phyloP scores from a whole-genome alignment of 2,113 vertebrate species.

The Thomomys bottae region DNA sequence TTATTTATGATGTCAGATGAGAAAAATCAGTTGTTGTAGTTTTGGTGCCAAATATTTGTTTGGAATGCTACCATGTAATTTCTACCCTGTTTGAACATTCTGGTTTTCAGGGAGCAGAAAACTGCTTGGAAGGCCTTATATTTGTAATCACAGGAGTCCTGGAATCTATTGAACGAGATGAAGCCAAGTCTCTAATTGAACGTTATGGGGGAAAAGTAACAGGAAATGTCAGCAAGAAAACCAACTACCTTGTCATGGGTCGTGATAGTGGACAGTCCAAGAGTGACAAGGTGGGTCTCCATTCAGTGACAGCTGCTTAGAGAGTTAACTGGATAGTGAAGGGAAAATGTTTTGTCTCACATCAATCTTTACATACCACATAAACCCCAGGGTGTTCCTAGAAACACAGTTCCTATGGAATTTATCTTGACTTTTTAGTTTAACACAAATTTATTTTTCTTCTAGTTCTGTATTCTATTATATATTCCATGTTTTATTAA shows the following conservation, averaged over 20 bases:
- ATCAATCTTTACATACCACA: neutral
- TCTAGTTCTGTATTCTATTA: neutral
- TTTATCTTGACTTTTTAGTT: slow-evolving; percentile 47
- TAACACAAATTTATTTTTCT: slow-evolving; percentile 9
- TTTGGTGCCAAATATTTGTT: slow-evolving; percentile 61
- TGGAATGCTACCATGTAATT: slow-evolving; percentile 70
- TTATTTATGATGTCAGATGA: slow-evolving; percentile 62
- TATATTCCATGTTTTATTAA: neutral
- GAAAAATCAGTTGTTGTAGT: slow-evolving; percentile 60
- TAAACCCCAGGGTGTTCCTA: slow-evolving; percentile 3
- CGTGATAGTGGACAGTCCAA: slow-evolving; percentile 94
- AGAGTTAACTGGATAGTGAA: neutral
- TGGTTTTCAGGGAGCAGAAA: slow-evolving; percentile 93
- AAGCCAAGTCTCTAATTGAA: slow-evolving; percentile 94
- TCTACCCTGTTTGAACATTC: slow-evolving; percentile 72
- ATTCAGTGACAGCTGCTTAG: neutral
- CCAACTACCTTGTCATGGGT: slow-evolving; percentile 94
- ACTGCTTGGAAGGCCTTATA: slow-evolving; percentile 95
- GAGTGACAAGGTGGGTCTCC: slow-evolving; percentile 90
- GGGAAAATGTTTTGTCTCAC: neutral
- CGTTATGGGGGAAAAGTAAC: slow-evolving; percentile 98
- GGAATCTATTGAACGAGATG: slow-evolving; percentile 97
- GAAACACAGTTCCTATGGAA: slow-evolving; percentile 28
- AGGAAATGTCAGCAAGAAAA: slow-evolving; percentile 96
- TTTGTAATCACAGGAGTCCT: slow-evolving; percentile 97